Conservation (phyloP, 2,888 invertebrate species). For the Nasonovia ribisnigri region DNA sequence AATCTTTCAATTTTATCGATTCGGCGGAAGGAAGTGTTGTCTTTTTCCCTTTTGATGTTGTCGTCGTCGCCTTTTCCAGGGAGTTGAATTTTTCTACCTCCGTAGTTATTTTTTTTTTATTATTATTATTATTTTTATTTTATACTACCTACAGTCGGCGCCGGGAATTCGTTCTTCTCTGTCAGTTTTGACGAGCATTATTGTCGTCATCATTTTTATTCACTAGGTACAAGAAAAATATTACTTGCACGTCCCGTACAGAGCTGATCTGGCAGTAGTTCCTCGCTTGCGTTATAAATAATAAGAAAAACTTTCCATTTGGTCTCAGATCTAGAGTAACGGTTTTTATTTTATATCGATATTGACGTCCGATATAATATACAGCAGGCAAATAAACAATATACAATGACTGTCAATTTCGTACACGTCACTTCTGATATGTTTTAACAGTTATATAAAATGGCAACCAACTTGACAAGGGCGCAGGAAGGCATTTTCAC, state of each 20-base stretch:
- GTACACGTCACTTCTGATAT: background rate
- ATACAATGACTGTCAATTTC: background rate
- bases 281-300: background rate
- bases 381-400: background rate
- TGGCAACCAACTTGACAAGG: background rate
- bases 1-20: conserved; percentile 65
- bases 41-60: conserved; percentile 65
- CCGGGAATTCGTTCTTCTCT: background rate
- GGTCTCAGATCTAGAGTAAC: background rate
- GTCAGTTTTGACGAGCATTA: background rate
- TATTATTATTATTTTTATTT: background rate
- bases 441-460: background rate
- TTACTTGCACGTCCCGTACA: background rate
- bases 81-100: conserved; percentile 26
- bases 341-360: background rate
- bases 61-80: conserved; percentile 36
- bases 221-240: background rate
- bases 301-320: background rate
- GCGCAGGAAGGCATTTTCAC: no score
- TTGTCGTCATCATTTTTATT: background rate
- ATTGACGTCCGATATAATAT: conserved; percentile 21
- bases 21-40: conserved; percentile 63
- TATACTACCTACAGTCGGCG: background rate
- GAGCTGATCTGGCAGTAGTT: background rate
- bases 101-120: background rate